Percentiles rank a stretch among this genome's conserved stretches.
Evolutionary conservation across 2,113 vertebrate genomes (phyloP).

Genomic region (Scatophagus argus): DNA sequence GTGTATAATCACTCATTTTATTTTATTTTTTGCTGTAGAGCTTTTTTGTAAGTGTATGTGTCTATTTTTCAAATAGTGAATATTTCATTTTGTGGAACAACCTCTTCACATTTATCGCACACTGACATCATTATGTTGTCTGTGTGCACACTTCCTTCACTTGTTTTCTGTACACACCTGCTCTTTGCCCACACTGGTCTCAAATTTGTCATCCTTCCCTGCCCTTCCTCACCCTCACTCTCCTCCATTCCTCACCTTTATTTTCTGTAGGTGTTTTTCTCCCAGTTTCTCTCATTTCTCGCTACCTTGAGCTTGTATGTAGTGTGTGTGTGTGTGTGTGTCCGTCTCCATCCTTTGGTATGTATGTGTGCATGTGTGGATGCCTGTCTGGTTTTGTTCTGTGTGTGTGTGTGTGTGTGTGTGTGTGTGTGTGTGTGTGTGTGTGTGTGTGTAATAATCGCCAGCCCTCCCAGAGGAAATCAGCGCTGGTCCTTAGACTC

Average conservation of each 20-base stretch:
- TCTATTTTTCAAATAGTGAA: constrained; percentile 8
- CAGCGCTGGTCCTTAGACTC: constrained; percentile 87
- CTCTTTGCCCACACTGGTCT: constrained; percentile 34
- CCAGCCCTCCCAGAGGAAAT: constrained; percentile 95
- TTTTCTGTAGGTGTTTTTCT: constrained; percentile 49
- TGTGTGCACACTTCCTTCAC: constrained; percentile 11
- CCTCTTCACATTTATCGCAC: constrained; percentile 21
- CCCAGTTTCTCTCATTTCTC: constrained; percentile 48
- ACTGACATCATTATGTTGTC: constrained; percentile 37
- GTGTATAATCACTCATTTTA: not conserved
- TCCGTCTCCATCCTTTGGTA: constrained; percentile 5
- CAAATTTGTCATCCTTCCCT: constrained; percentile 28
- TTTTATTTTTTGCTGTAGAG: constrained; percentile 20
- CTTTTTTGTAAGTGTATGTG: constrained; percentile 1
- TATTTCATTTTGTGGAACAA: constrained; percentile 9
- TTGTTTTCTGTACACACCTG: constrained; percentile 23
- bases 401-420: constrained; percentile 27
- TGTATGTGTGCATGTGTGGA: constrained; percentile 9
- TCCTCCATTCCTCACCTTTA: constrained; percentile 29
- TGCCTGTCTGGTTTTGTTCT: constrained; percentile 39
- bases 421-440: constrained; percentile 28
- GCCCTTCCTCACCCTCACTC: constrained; percentile 5
- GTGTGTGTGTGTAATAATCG: constrained; percentile 72
- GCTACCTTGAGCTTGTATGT: not conserved
- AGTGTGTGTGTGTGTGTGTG: constrained; percentile 13